Evolutionary conservation across 2,113 vertebrate species (phyloP).

Genomic region (Neotoma lepida): DNA sequence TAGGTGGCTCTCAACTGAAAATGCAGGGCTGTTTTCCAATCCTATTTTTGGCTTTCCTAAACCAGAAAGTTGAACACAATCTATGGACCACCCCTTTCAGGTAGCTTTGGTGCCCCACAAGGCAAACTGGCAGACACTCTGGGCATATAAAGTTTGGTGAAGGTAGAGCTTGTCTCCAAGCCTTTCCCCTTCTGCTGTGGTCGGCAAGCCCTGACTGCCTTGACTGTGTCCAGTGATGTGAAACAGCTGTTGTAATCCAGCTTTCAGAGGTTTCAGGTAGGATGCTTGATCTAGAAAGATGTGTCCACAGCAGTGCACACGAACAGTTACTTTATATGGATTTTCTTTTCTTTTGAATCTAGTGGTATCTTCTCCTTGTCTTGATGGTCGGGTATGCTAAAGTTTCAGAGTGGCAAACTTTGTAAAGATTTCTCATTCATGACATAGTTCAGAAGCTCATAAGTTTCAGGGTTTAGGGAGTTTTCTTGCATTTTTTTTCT

Average conservation of each 20-base stretch:
- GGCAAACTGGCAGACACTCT: not conserved
- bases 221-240: not conserved
- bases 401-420: not conserved
- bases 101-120: not conserved
- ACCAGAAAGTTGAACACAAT: not conserved
- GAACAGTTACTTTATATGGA: not conserved
- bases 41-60: conserved; percentile 7
- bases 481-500: not conserved
- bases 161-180: not conserved
- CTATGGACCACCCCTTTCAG: not conserved
- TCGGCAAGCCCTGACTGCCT: not conserved
- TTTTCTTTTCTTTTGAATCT: not conserved
- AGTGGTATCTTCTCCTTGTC: not conserved
- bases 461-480: not conserved
- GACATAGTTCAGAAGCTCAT: conserved; percentile 5
- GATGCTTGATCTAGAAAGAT: not conserved
- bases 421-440: not conserved
- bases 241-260: not conserved
- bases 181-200: not conserved
- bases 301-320: not conserved
- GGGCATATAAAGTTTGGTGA: not conserved
- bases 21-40: not conserved
- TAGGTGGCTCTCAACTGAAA: not conserved
- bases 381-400: not conserved
- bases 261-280: not conserved